Base-by-base conservation (phyloP, 1,140 invertebrate species). In the Ceratina japonica region DNA sequence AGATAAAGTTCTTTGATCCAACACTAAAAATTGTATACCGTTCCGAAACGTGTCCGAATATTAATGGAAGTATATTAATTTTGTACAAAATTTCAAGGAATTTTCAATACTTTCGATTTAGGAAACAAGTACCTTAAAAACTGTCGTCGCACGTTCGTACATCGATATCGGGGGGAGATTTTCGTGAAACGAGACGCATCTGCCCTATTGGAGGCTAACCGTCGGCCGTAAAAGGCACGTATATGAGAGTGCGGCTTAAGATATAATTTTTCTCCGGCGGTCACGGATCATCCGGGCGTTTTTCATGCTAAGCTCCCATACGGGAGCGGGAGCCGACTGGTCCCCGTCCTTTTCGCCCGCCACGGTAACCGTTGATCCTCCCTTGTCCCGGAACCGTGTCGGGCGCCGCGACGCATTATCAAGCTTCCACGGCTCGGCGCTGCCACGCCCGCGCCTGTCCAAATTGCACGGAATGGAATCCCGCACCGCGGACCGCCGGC, bases 231-330 rank as follows among this genome's bases (percentile, higher is more conserved):
- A 22, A 31, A 44, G 69, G 52, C 58, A 62, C 75, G 75, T 71
- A 78, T 63, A 69, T 20, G 59, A 63, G 27, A 44, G 20, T 1
- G 24, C 52, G 20, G 59, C 59, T 79, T 65, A 59, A 51, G 85
- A 86, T 82, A 88, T 88, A 87, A 90, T 90, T 88, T 89, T 87
- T 90, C 88, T 88, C 80, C 54, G 71, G 61, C 77, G 68, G 52
- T 63, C 69, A 75, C 77, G 85, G 87, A 89, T 90, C 87, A 88
- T 87, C 88, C 83, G 71, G 70, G 80, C 86, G 89, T 90, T 89
- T 89, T 88, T 90, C 89, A 90, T 88, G 87, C 80, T 89, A 89
- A 88, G 89, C 89, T 88, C 83, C 81, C 79, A 81, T 1, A 37
- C 65, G 54, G 37, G 27, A 75, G 54, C 82, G 78, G 81, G 84